Percentiles rank a stretch among this genome's conserved stretches.
Evolutionary conservation across 1,140 invertebrate genomes (phyloP).

Genomic region (Pseudomyrmex flavicornis): DNA sequence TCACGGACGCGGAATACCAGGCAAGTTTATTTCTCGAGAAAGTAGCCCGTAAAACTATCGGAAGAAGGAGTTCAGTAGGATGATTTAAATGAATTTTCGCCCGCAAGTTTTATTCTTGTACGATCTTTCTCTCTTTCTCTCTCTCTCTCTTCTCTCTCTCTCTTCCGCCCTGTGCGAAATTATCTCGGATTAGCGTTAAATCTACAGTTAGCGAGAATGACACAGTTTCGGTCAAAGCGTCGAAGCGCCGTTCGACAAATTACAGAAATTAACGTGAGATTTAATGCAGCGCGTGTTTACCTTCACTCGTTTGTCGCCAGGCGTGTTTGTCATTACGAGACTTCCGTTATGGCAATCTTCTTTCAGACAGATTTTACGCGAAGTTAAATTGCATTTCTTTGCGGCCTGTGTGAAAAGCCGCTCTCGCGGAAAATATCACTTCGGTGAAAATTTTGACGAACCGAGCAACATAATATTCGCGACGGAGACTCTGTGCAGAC

Average conservation of each 20-base stretch:
- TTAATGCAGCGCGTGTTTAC: neutral
- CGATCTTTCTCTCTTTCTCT: neutral
- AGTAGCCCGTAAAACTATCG: constrained; percentile 5
- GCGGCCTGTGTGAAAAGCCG: neutral
- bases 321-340: too few relatives aligned
- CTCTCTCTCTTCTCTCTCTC: too few relatives aligned
- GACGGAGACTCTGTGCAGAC: too few relatives aligned
- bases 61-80: constrained; percentile 39
- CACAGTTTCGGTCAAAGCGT: neutral
- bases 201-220: neutral
- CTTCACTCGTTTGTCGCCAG: too few relatives aligned
- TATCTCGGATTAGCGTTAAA: constrained; percentile 8
- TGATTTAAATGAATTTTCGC: constrained; percentile 37
- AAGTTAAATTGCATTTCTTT: neutral
- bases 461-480: neutral
- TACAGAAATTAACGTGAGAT: constrained; percentile 20
- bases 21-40: constrained; percentile 13
- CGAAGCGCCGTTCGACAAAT: neutral
- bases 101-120: constrained; percentile 1
- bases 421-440: neutral
- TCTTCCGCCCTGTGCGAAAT: neutral
- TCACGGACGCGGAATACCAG: neutral
- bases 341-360: too few relatives aligned
- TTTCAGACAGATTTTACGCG: too few relatives aligned
- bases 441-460: neutral